phyloP scores from a whole-genome alignment of 2,797 vertebrate genomes.

The Esox lucius region DNA sequence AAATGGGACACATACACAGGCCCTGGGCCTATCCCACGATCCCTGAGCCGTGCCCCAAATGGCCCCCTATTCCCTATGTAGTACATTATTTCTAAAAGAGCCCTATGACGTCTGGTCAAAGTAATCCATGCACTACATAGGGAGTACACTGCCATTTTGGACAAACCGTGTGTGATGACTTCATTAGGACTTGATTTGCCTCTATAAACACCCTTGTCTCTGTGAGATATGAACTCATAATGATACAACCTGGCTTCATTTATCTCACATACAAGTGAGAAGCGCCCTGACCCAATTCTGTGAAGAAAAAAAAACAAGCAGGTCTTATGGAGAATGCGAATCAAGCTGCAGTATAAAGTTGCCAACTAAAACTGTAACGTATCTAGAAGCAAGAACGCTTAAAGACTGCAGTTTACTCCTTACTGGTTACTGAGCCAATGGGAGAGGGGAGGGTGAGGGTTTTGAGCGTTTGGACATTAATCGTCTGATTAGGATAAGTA shows the following conservation, averaged over 20 bases:
- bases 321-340: background rate
- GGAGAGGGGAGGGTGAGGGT: slow-evolving; percentile 14
- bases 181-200: slow-evolving; percentile 62
- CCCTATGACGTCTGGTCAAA: background rate
- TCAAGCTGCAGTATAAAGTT: background rate
- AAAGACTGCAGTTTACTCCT: background rate
- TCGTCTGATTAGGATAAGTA: slow-evolving; percentile 18
- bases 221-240: slow-evolving; percentile 63
- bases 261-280: slow-evolving; percentile 48
- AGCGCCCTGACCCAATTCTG: slow-evolving; percentile 13
- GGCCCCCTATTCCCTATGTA: background rate
- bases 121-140: background rate
- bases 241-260: slow-evolving; percentile 45
- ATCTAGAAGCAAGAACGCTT: background rate
- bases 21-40: slow-evolving; percentile 61
- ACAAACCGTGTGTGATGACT: slow-evolving; percentile 57
- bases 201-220: slow-evolving; percentile 63
- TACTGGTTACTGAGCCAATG: slow-evolving; percentile 10
- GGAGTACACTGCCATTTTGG: background rate
- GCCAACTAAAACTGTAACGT: background rate
- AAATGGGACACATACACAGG: slow-evolving; percentile 52
- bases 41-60: slow-evolving; percentile 22
- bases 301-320: background rate
- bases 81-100: background rate
- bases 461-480: slow-evolving; percentile 21